Percentiles rank a stretch among this genome's conserved stretches.
phyloP scores from a whole-genome alignment of 2,888 invertebrate species.

The Mesochorus sp. region DNA sequence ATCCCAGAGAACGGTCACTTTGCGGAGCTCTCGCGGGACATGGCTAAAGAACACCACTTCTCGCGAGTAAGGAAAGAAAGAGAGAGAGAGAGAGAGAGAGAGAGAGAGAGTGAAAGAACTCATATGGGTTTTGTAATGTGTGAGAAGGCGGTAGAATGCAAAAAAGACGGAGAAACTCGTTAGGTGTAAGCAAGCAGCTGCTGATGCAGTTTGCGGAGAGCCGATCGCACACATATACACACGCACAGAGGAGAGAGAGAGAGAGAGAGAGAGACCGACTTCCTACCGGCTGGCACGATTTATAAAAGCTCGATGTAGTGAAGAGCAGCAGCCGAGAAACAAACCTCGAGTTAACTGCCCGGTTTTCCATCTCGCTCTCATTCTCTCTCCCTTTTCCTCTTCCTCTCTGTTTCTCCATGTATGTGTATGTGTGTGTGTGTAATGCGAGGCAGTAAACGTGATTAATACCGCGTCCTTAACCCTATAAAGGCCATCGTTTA shows the following conservation, averaged over 20 bases:
- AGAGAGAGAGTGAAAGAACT: neutral
- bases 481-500: slow-evolving; percentile 65
- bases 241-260: neutral
- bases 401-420: too few species aligned
- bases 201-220: slow-evolving; percentile 12
- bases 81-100: neutral
- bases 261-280: slow-evolving; percentile 5
- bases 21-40: slow-evolving; percentile 19
- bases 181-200: slow-evolving; percentile 43
- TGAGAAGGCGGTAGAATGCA: neutral
- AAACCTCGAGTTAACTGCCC: slow-evolving; percentile 33
- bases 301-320: slow-evolving; percentile 32
- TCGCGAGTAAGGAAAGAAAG: neutral
- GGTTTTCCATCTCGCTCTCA: too few species aligned
- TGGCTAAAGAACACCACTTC: neutral
- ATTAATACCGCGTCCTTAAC: slow-evolving; percentile 61
- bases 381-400: too few species aligned
- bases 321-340: slow-evolving; percentile 24
- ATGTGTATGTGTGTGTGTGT: slow-evolving; percentile 7
- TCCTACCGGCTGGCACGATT: slow-evolving; percentile 20
- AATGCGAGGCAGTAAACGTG: slow-evolving; percentile 58
- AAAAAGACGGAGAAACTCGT: slow-evolving; percentile 51
- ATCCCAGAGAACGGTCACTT: slow-evolving; percentile 43
- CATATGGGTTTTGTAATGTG: slow-evolving; percentile 4
- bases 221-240: too few species aligned